Evolutionary conservation across 2,113 vertebrate species (phyloP).

Genomic region (Mobula birostris): DNA sequence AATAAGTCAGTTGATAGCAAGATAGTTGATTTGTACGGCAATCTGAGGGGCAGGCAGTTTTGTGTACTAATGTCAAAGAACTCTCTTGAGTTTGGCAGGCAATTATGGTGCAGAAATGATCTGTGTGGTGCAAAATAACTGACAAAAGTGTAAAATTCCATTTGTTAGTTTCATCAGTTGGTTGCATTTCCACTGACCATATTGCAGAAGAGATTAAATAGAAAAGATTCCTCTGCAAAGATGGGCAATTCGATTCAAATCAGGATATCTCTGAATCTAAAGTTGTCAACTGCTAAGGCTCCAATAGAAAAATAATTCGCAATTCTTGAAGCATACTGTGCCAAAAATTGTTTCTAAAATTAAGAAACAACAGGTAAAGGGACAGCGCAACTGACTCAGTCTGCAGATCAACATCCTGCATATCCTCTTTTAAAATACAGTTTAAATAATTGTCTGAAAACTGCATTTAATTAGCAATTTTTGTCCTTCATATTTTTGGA

Average conservation of each 20-base stretch:
- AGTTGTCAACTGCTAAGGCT: background rate
- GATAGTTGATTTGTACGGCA: background rate
- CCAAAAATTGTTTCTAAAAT: background rate
- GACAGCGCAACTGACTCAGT: background rate
- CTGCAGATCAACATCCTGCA: background rate
- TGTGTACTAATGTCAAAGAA: background rate
- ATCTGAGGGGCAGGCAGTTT: background rate
- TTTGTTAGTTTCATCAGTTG: background rate
- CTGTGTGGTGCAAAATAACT: background rate
- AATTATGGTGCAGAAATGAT: background rate
- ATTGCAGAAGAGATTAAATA: background rate
- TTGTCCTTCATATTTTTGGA: background rate
- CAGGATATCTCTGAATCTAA: background rate
- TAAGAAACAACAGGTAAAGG: background rate
- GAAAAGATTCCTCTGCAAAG: background rate
- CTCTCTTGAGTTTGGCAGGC: background rate
- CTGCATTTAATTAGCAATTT: background rate
- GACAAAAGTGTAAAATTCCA: background rate
- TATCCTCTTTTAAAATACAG: background rate
- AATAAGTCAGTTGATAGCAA: background rate
- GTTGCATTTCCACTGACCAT: background rate
- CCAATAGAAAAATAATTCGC: background rate
- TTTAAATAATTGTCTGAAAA: background rate
- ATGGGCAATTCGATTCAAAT: background rate
- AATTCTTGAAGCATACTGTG: background rate